Percentiles rank a stretch among this genome's conserved stretches.
Conservation (phyloP, 2,797 vertebrate genomes). For the Argentina silus region DNA sequence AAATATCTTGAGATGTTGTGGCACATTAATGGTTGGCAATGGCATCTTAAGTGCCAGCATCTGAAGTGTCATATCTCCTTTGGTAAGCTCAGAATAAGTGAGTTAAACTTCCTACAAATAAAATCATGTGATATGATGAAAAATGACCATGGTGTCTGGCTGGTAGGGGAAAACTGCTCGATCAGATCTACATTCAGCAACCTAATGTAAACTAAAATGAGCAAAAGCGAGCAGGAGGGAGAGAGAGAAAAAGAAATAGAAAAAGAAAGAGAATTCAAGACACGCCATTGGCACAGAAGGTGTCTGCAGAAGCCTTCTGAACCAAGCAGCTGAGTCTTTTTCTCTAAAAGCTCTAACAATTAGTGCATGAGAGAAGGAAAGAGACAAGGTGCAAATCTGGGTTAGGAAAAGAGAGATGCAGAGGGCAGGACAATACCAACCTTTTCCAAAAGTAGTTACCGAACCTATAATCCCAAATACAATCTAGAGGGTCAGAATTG, state of each 20-base stretch:
- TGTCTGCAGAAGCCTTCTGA: slow-evolving; percentile 33
- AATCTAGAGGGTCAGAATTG: slow-evolving; percentile 91
- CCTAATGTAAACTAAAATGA: not conserved
- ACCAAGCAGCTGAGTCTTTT: slow-evolving; percentile 35
- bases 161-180: not conserved
- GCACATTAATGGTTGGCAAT: no score
- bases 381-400: slow-evolving; percentile 83
- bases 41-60: not conserved
- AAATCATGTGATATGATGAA: not conserved
- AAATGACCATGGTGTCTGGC: not conserved
- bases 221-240: slow-evolving; percentile 26
- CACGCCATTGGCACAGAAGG: slow-evolving; percentile 36
- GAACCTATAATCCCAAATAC: slow-evolving; percentile 98
- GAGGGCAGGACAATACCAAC: slow-evolving; percentile 99
- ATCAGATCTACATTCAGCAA: not conserved
- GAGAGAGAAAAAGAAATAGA: not conserved
- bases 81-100: not conserved
- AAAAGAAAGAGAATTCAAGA: slow-evolving; percentile 9
- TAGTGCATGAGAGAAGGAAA: slow-evolving; percentile 74
- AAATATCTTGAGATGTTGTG: not conserved
- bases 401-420: slow-evolving; percentile 90
- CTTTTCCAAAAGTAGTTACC: slow-evolving; percentile 98
- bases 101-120: not conserved
- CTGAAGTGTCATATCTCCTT: not conserved
- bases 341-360: slow-evolving; percentile 52